These are phyloP conservation scores for Probaryconus sp. DNA, from an alignment of 1,140 invertebrate genomes.

Conservation along the genomic window DNA sequence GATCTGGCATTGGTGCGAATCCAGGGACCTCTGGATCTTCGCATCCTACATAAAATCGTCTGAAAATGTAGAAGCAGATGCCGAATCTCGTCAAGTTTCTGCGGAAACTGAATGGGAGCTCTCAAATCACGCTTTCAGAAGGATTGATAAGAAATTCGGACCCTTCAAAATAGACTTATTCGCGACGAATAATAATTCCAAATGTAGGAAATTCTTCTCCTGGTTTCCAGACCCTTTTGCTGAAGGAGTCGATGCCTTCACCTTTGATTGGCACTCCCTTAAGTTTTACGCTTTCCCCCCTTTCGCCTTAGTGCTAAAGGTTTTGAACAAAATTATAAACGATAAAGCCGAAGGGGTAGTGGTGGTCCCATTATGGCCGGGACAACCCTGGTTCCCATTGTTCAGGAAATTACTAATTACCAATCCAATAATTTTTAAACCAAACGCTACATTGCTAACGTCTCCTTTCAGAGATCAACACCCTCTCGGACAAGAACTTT, in stretches of 20 bases:
- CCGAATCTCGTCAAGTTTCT: no score
- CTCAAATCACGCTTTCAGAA: no score
- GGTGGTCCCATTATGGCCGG: background rate
- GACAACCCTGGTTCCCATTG: background rate
- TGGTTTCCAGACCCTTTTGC: background rate
- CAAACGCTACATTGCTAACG: no score
- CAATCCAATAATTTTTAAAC: no score
- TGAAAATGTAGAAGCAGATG: no score
- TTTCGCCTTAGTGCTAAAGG: background rate
- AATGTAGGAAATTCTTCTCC: background rate
- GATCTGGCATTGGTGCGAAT: slow-evolving; percentile 20
- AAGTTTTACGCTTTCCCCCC: slow-evolving; percentile 13
- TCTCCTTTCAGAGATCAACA: slow-evolving; percentile 21
- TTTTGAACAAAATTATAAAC: background rate
- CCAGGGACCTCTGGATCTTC: background rate
- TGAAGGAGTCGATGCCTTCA: background rate
- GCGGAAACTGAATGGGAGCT: no score
- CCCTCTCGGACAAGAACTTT: background rate
- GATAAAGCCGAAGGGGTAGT: slow-evolving; percentile 1
- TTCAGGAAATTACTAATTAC: background rate
- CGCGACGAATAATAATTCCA: no score
- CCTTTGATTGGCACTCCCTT: slow-evolving; percentile 2
- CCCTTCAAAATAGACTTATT: slow-evolving; percentile 3
- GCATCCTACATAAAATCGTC: slow-evolving; percentile 62
- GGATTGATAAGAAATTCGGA: no score